Evolutionary conservation across 2,888 invertebrate genomes (phyloP), one percentile per base, ranked within the genome.

Genomic region (Eremobia ochroleuca): DNA sequence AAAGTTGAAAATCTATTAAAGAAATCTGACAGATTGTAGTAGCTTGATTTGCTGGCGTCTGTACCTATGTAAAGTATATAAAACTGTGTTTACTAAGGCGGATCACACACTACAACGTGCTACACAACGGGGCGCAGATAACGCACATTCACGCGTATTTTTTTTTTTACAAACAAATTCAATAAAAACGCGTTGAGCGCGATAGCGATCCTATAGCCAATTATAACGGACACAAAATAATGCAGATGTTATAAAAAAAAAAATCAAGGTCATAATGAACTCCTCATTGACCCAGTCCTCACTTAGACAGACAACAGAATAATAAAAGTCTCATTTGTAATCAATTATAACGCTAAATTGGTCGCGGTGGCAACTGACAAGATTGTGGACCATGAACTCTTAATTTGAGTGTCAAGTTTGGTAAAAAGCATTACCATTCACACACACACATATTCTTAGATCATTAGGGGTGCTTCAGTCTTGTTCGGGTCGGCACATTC

Each of bases 321-420:
- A 82, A 82, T 82, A 66, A 77, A 77, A 82, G 18, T 28, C 62
- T 66, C 77, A 81, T 82, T 76, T 71, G 28, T 82, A 76, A 61
- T 62, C 66, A 71, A 61, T 82, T 76, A 52, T 40, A 28, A 76
- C 66, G n/a, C 18, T 81, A 8, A 52, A 67, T 79, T 79, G 15
- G 61, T 37, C 18, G 9, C 31, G 15, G 31, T 81, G 61, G n/a
- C 55, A 55, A 67, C 46, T 74, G 31, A 37, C 52, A 62, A 67
- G 55, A 25, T 52, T 52, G 13, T 18, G 28, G 58, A 43, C 65
- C 21, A 18, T 73, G n/a, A 79, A 52, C 40, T 61, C n/a, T 49
- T 46, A 46, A 49, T 34, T 34, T n/a, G 34, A 34, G 6, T 34
- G 34, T 61, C 43, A 31, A 37, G 13, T 61, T 68, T 25, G n/a